Evolutionary conservation across 2,888 invertebrate genomes (phyloP).

Genomic region (Xanthorhoe spadicearia): DNA sequence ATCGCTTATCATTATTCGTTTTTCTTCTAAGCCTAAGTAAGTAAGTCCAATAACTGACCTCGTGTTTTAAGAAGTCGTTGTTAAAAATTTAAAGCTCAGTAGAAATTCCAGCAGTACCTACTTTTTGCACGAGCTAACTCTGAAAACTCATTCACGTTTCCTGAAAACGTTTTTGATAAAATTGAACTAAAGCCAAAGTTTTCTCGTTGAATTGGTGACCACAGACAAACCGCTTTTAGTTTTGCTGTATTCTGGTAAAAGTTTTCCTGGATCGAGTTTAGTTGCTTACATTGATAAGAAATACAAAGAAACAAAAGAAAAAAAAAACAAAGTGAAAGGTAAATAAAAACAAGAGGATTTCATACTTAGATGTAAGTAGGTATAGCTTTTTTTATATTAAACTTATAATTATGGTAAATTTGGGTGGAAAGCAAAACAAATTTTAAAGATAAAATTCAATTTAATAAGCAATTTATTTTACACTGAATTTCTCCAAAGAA

Average conservation of each 20-base stretch:
- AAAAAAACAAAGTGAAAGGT: no score
- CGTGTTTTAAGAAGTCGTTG: neutral
- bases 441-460: conserved; percentile 29
- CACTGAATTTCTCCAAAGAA: conserved; percentile 27
- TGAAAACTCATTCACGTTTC: neutral
- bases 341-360: no score
- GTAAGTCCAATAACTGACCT: neutral
- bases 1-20: no score
- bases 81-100: neutral
- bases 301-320: no score
- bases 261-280: neutral
- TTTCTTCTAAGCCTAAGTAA: neutral
- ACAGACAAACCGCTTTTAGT: neutral
- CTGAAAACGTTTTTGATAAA: neutral
- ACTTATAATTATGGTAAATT: no score
- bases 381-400: no score
- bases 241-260: neutral
- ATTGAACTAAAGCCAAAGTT: conserved; percentile 1
- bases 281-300: neutral
- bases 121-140: neutral
- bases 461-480: conserved; percentile 36
- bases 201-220: neutral
- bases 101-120: neutral
- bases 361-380: no score
- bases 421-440: conserved; percentile 17